Conservation (phyloP, 1,140 invertebrate genomes). For the Papilio xuthus region DNA sequence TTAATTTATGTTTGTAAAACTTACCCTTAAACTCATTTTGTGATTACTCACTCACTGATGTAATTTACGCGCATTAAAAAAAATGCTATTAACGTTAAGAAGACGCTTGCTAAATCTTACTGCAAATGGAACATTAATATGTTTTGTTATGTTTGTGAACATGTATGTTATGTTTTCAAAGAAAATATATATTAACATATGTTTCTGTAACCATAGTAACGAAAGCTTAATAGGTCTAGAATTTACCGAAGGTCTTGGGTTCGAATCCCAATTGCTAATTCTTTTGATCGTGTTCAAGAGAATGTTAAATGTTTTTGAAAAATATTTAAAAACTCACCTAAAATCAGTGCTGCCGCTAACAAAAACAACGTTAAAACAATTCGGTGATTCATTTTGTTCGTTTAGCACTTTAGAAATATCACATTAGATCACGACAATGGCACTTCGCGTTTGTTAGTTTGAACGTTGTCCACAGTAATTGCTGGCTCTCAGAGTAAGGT, state of each 20-base stretch:
- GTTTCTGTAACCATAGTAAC: not conserved
- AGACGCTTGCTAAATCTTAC: not conserved
- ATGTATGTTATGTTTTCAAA: not conserved
- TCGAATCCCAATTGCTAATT: not conserved
- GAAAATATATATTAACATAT: not conserved
- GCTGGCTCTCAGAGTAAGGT: slow-evolving; percentile 41
- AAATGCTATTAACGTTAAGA: not conserved
- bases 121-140: not conserved
- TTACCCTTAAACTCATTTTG: no score
- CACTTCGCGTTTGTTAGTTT: slow-evolving; percentile 47
- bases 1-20: no score
- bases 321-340: slow-evolving; percentile 49
- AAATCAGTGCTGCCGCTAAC: slow-evolving; percentile 50
- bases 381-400: slow-evolving; percentile 46
- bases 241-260: not conserved
- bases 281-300: not conserved
- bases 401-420: slow-evolving; percentile 48
- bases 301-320: not conserved
- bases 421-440: slow-evolving; percentile 57
- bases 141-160: not conserved
- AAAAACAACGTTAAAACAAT: slow-evolving; percentile 52
- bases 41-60: no score
- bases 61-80: not conserved
- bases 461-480: slow-evolving; percentile 45
- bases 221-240: not conserved